Evolutionary conservation across 2,797 vertebrate species (phyloP), one percentile per base, ranked within the genome.

Genomic region (Hydrophis major): DNA sequence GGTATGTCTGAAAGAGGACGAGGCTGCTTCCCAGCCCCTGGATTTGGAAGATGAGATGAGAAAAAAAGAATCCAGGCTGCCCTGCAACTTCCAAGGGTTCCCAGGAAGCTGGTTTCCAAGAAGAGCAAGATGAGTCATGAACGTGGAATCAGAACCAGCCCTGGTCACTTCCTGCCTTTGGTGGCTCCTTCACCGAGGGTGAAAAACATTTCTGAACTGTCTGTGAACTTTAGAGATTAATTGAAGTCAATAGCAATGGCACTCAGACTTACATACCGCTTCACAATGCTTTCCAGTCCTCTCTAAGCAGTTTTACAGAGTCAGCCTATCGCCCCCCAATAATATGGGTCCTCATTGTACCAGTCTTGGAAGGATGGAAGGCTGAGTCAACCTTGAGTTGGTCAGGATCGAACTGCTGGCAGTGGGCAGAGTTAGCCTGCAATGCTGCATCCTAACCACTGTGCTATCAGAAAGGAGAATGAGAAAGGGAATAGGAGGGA

Each of bases 31-130:
- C 14, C 32, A 14, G 27, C 27, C 6, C 47, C 50, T 27, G 10
- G 16, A 53, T 42, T 83, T 10, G 28, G 27, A 18, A 57, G 7
- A 18, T 4, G 78, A 27, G 7, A 12, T 1, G 61, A 63, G 14
- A n/a, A 18, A 61, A 55, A 13, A 57, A 28, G 42, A 47, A 0
- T 63, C 18, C 4, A 87, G 63, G 69, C 5, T 66, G 86, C 13
- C 16, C 11, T 20, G 87, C 91, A 92, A 22, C 91, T 94, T 66
- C 27, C 27, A 93, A 89, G 92, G 83, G 2, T 32, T 16, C 32
- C 66, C 66, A 74, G 63, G 4, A 56, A 93, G 74, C 32, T 0
- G 0, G 3, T n/a, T 88, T 90, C 2, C 88, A 16, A 88, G 5
- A 27, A 1, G 2, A 6, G 32, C 0, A 16, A 55, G 18, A 25